Evolutionary conservation across 2,113 vertebrate genomes (phyloP), one percentile per base, ranked within the genome.

Genomic region (Pimephales promelas): DNA sequence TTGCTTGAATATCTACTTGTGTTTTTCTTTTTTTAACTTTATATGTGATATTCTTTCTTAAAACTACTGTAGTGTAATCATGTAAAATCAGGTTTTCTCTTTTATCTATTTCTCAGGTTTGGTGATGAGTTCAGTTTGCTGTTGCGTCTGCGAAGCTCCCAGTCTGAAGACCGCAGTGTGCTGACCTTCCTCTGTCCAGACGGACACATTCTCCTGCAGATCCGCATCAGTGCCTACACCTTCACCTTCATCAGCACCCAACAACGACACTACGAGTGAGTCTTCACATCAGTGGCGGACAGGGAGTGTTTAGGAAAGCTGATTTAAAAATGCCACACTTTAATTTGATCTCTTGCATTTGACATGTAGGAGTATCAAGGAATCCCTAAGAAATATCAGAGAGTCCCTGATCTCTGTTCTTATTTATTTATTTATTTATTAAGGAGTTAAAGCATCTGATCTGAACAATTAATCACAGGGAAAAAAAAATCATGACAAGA

Each of bases 211-310:
- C 89, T 94, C 71, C 94, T 97, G 84, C 97, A 97, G 91, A 92
- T 97, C 71, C 92, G 95, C 71, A 83, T 96, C 57, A 95, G 87
- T 22, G 91, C 92, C 9, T 14, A 90, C 0, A 90, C 90, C 22
- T 72, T 97, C 86, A 92, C 91, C 89, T 95, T 97, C 45, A 92
- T 94, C 74, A 94, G 93, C 84, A 95, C 94, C 0, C 94, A 95
- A 76, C 94, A 95, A 59, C 92, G 94, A 3, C 95, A 96, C 87
- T 97, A 97, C 0, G 96, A 97, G 96, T 97, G 87, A 95, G 96
- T 89, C 26, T 75, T 75, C 47, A 31, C 11, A 8, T 72, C 40
- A 45, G 3, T 49, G 13, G 43, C 6, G 7, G 11, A 73, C 40
- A 40, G 20, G 64, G 34, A 68, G 18, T 68, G 1, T 68, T 68